Conservation (phyloP, 2,888 invertebrate genomes). For the Lasioglossum malachurum region DNA sequence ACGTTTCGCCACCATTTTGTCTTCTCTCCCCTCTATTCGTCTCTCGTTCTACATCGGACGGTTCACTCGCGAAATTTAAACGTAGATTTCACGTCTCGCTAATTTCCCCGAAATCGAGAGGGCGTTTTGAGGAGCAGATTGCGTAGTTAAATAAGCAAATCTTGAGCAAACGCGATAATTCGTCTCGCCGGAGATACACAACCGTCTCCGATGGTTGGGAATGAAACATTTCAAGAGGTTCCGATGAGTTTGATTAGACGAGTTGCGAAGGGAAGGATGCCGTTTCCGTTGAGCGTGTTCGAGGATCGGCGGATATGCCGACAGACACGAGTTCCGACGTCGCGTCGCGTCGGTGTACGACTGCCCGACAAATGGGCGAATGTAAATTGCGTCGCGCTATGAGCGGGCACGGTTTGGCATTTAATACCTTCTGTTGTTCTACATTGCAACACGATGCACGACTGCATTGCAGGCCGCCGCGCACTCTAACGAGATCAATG, state of each 20-base stretch:
- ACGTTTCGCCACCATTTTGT: not conserved
- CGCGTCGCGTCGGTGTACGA: not conserved
- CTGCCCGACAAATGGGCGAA: conserved; percentile 25
- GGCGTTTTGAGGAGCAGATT: not conserved
- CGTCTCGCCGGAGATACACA: not conserved
- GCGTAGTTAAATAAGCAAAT: not conserved
- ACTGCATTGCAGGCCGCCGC: conserved; percentile 49
- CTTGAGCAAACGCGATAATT: conserved; percentile 20
- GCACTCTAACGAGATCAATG: conserved; percentile 72
- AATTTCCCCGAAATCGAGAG: conserved; percentile 1
- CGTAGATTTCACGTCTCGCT: not conserved
- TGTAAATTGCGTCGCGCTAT: conserved; percentile 27
- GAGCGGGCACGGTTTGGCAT: conserved; percentile 47
- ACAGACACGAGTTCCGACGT: not conserved
- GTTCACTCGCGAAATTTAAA: not conserved
- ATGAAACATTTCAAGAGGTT: not conserved
- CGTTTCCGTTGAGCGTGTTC: not conserved
- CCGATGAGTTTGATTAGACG: not conserved
- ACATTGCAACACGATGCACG: conserved; percentile 58
- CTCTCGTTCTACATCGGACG: too few relatives aligned
- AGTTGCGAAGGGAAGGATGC: not conserved
- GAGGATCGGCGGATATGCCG: not conserved
- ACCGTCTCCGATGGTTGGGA: not conserved
- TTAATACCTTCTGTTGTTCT: conserved; percentile 60
- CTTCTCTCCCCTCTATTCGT: not conserved